phyloP scores from a whole-genome alignment of 2,797 vertebrate species.

The Oreochromis mossambicus region DNA sequence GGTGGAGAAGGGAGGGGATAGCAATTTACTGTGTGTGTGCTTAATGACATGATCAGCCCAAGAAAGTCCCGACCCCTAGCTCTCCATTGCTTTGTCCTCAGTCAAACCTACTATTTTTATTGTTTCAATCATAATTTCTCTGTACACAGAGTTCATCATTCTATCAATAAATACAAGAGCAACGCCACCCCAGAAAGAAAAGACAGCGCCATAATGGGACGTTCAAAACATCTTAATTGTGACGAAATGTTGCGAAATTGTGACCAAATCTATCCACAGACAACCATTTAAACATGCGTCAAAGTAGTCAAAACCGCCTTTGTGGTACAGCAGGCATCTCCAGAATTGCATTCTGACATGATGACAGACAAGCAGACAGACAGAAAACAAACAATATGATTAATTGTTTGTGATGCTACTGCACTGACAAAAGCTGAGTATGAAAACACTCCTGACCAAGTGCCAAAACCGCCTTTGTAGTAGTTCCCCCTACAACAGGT shows the following conservation, averaged over 20 bases:
- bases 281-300: not conserved
- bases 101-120: not conserved
- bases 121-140: not conserved
- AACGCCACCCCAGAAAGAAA: not conserved
- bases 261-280: not conserved
- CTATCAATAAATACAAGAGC: not conserved
- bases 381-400: not conserved
- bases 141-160: not conserved
- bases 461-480: not conserved
- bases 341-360: not conserved
- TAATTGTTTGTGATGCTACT: not conserved
- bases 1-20: conserved; percentile 17
- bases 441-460: not conserved
- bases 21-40: conserved; percentile 38
- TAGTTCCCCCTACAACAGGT: not conserved
- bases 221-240: not conserved
- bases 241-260: not conserved
- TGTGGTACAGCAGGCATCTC: not conserved
- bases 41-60: conserved; percentile 48
- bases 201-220: not conserved
- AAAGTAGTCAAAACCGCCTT: not conserved
- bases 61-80: conserved; percentile 4
- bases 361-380: not conserved
- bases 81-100: not conserved
- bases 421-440: not conserved